Evolutionary conservation across 1,140 invertebrate species (phyloP).

Genomic region (Drosophila nigromelanica): DNA sequence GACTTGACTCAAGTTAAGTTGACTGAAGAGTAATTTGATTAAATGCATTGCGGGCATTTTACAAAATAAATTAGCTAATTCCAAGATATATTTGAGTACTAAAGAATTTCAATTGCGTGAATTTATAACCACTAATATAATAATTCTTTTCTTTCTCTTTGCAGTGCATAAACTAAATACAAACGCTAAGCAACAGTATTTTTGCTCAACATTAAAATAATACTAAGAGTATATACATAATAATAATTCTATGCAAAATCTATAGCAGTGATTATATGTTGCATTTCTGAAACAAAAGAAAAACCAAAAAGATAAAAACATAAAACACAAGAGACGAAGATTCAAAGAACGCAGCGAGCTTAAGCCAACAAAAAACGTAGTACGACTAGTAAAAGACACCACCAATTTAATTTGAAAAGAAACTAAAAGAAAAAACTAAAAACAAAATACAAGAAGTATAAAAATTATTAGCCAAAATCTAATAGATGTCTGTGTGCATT

Average conservation of each 20-base stretch:
- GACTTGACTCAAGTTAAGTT: conserved; percentile 13
- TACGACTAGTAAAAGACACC: conserved; percentile 79
- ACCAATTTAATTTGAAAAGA: conserved; percentile 75
- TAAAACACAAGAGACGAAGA: conserved; percentile 29
- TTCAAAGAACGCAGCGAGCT: conserved; percentile 54
- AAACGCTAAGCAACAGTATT: conserved; percentile 76
- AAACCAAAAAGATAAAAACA: conserved; percentile 38
- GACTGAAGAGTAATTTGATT: conserved; percentile 62
- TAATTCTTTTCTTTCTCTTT: conserved; percentile 38
- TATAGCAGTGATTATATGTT: conserved; percentile 73
- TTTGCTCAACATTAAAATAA: conserved; percentile 73
- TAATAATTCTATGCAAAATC: conserved; percentile 44
- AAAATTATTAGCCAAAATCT: conserved; percentile 64
- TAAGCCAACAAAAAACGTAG: conserved; percentile 71
- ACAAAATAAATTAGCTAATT: conserved; percentile 70
- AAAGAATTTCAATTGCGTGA: conserved; percentile 33
- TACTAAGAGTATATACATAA: conserved; percentile 33
- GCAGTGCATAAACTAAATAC: conserved; percentile 53
- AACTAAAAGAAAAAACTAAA: conserved; percentile 23
- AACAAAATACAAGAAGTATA: conserved; percentile 31
- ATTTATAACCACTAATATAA: conserved; percentile 24
- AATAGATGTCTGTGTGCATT: conserved; percentile 60
- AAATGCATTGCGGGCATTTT: conserved; percentile 67
- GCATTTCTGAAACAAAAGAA: conserved; percentile 59
- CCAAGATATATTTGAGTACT: conserved; percentile 34